These are phyloP conservation scores for Dermochelys coriacea DNA, from an alignment of 2,797 vertebrate species.

Conservation along the genomic window DNA sequence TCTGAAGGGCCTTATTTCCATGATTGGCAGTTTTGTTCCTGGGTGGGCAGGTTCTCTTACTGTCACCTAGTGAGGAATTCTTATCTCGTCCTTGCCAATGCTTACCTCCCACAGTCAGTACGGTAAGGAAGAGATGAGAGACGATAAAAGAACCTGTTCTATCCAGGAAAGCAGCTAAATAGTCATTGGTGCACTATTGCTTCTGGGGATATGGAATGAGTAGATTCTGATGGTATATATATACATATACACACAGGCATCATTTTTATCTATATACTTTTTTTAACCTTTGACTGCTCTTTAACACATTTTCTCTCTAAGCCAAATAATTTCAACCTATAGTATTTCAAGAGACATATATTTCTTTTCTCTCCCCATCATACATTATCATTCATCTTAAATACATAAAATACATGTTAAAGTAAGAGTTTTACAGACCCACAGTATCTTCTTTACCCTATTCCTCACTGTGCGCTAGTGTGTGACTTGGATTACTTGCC, in stretches of 20 bases:
- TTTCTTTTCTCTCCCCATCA: background rate
- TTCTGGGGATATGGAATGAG: background rate
- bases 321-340: background rate
- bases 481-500: background rate
- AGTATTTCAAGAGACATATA: background rate
- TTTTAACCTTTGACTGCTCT: background rate
- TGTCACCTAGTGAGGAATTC: background rate
- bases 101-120: background rate
- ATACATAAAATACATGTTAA: background rate
- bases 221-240: background rate
- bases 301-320: background rate
- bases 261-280: accelerated
- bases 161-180: background rate
- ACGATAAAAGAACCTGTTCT: background rate
- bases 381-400: background rate
- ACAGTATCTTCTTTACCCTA: background rate
- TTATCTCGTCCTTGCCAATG: background rate
- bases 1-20: background rate
- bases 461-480: background rate
- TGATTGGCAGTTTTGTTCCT: constrained; percentile 16
- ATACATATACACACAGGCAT: background rate
- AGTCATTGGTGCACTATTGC: background rate
- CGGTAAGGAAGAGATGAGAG: background rate
- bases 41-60: background rate
- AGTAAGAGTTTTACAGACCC: background rate